These are phyloP conservation scores for Ursus arctos DNA, from an alignment of 2,113 vertebrate genomes.

Conservation along the genomic window DNA sequence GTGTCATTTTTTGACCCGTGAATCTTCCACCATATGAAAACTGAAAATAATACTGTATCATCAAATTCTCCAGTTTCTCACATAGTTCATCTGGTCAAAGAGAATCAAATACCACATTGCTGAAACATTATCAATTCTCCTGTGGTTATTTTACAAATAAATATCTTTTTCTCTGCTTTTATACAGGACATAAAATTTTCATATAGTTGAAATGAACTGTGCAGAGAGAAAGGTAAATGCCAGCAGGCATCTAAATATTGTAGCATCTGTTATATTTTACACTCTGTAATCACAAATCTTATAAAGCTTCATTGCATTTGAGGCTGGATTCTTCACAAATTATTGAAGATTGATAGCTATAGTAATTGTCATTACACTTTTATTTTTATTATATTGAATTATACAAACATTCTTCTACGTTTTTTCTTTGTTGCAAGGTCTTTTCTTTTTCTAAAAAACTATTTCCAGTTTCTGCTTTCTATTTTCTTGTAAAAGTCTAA, in stretches of 20 bases:
- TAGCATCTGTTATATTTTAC: conserved; percentile 95
- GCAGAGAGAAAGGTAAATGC: conserved; percentile 93
- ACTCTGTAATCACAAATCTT: conserved; percentile 93
- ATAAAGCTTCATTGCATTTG: conserved; percentile 87
- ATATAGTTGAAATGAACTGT: conserved; percentile 93
- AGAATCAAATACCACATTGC: conserved; percentile 71
- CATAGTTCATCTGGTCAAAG: conserved; percentile 74
- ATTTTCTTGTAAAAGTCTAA: conserved; percentile 32
- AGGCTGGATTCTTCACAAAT: conserved; percentile 85
- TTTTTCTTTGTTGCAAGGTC: conserved; percentile 11
- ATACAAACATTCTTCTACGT: conserved; percentile 71
- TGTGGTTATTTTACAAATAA: conserved; percentile 84
- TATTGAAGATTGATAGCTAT: conserved; percentile 87
- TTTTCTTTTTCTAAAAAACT: conserved; percentile 35
- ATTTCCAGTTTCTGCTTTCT: conserved; percentile 26
- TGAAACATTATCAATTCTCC: conserved; percentile 79
- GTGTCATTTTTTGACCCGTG: conserved; percentile 44
- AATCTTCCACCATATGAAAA: conserved; percentile 47
- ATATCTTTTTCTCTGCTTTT: conserved; percentile 83
- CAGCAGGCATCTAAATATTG: conserved; percentile 93
- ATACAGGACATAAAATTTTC: conserved; percentile 88
- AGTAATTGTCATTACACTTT: conserved; percentile 83
- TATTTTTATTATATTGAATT: conserved; percentile 84
- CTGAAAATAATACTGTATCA: conserved; percentile 70
- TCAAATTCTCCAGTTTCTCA: conserved; percentile 73